Base-by-base conservation (phyloP, 1,140 invertebrate genomes). In the Danaus plexippus region DNA sequence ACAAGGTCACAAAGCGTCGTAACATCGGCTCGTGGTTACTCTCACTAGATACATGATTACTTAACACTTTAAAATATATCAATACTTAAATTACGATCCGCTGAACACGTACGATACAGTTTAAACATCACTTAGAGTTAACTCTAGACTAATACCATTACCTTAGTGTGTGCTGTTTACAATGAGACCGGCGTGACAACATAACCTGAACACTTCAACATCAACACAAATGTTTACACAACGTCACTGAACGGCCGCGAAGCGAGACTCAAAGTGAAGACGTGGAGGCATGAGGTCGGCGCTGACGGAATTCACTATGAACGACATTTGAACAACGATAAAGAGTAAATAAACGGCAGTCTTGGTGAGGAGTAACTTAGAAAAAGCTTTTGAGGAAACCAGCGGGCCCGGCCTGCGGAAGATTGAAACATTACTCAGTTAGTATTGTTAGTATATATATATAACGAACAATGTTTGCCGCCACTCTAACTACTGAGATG, bases 381-480 rank as follows among this genome's bases (percentile, higher is more conserved):
- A 95, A 94, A 90, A 95, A 94, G 91, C 93, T 94, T 90, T 95
- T 95, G 88, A 95, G 91, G 91, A 95, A 95, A 89, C 93, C 93
- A 85, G 93, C 93, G 81, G 93, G 92, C 88, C 93, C 93, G 88
- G 93, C 92, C 93, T 94, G 74, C 22, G 47, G 60, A 59, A 63
- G 41, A 64, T 83, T 83, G 69, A 73, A 66, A 70, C 64, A 66
- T 57, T 77, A 75, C 68, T 77, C 32, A 45, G 61, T 80, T 79
- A 79, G 60, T 73, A 66, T 47, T 44, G 15, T 47, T 49, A 50
- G 41, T 41, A 12, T 32, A 32, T 32, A 32, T 32, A 32, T 32
- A 32, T 7, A 32, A 32, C 2, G 22, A 32, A 32, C 22, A 32
- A 15, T 32, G 5, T 32, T 32, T 32, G 7, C 22, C 22, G 22